Evolutionary conservation across 2,113 vertebrate species (phyloP).

Genomic region (Perca schrenkii): DNA sequence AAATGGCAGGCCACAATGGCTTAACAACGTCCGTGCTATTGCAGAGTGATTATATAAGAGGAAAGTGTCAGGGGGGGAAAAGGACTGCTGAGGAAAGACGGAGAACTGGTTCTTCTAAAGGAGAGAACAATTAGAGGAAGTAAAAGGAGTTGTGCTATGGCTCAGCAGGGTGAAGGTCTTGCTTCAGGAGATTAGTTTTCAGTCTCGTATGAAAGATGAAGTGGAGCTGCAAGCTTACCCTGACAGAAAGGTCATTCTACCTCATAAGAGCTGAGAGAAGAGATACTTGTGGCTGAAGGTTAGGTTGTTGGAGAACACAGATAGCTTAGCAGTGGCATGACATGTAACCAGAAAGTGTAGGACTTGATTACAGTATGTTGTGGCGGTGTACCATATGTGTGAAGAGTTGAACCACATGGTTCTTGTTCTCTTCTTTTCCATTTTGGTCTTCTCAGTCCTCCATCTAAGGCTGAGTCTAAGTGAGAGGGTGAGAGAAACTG

Average conservation of each 20-base stretch:
- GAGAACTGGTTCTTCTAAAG: background rate
- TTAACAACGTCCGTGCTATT: background rate
- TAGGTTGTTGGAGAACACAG: background rate
- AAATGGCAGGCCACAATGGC: conserved; percentile 4
- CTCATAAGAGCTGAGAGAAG: background rate
- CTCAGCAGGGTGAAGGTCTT: conserved; percentile 16
- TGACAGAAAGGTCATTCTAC: background rate
- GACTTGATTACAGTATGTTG: no score
- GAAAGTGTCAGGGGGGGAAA: background rate
- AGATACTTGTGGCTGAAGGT: background rate
- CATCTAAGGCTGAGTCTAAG: background rate
- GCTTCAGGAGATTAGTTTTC: conserved; percentile 29
- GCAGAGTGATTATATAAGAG: background rate
- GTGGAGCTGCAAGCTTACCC: background rate
- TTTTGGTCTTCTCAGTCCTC: no score
- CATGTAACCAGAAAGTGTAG: background rate
- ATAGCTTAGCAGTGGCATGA: background rate
- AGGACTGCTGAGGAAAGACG: background rate
- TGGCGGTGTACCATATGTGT: no score
- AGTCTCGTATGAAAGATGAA: conserved; percentile 15
- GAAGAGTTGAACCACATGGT: no score
- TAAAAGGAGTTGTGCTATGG: background rate
- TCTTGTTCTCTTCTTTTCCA: no score
- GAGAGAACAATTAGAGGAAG: conserved; percentile 16
- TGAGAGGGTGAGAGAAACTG: no score